phyloP scores from a whole-genome alignment of 1,140 invertebrate genomes.

The Tetramorium simillimum region DNA sequence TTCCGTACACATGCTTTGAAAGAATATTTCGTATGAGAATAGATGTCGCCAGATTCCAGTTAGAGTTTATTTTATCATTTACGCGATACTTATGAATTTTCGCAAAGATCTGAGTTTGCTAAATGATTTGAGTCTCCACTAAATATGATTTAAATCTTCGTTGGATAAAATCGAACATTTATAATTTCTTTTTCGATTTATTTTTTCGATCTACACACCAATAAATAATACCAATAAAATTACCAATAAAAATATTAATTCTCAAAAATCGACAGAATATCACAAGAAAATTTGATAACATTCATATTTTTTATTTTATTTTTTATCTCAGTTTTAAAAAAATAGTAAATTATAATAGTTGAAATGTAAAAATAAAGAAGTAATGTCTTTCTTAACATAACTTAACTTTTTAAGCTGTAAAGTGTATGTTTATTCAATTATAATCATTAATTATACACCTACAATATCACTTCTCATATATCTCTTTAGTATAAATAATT shows the following conservation, averaged over 20 bases:
- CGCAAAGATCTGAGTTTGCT: too few relatives aligned
- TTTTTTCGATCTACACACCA: too few relatives aligned
- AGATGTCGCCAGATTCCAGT: neutral
- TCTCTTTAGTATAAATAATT: neutral
- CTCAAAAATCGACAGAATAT: neutral
- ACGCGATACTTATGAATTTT: too few relatives aligned
- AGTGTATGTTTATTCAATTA: conserved; percentile 14
- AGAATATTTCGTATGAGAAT: neutral
- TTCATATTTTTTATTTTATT: neutral
- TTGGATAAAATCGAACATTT: too few relatives aligned
- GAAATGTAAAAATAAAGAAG: neutral
- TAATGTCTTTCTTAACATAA: neutral
- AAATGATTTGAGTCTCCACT: too few relatives aligned
- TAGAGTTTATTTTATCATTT: neutral
- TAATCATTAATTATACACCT: neutral
- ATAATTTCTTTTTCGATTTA: neutral
- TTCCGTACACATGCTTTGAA: neutral
- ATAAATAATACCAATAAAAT: too few relatives aligned
- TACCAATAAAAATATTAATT: neutral
- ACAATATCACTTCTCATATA: neutral
- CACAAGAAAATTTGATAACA: neutral
- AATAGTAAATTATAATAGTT: neutral
- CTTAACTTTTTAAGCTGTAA: neutral
- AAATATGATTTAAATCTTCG: too few relatives aligned
- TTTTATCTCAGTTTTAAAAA: neutral